Conservation (phyloP, 1,140 invertebrate genomes). For the Plectrocnemia conspersa region DNA sequence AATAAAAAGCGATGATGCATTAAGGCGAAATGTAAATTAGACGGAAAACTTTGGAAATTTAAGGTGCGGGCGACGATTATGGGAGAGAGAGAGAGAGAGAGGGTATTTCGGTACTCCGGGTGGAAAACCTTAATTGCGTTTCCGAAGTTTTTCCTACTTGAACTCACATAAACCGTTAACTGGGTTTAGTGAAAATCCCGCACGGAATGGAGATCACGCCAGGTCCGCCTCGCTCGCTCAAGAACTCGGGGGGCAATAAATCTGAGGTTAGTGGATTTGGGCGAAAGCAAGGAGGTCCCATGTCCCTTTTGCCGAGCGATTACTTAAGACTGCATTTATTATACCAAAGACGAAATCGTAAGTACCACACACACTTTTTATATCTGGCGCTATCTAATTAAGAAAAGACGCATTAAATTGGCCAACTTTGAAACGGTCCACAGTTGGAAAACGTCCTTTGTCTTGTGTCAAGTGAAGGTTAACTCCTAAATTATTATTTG, state of each 20-base stretch:
- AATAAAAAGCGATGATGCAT: neutral
- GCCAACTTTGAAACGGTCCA: too few species aligned
- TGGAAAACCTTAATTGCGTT: constrained; percentile 23
- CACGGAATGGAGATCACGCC: constrained; percentile 18
- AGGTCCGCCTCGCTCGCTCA: constrained; percentile 9
- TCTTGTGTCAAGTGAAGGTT: too few species aligned
- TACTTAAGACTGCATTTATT: constrained; percentile 34
- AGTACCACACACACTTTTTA: too few species aligned
- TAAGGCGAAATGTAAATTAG: neutral
- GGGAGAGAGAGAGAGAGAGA: too few species aligned
- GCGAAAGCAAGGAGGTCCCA: constrained; percentile 20
- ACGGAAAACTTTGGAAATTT: constrained; percentile 3
- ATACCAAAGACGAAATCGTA: constrained; percentile 13
- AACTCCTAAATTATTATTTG: too few species aligned
- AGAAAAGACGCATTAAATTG: too few species aligned
- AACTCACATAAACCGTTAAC: constrained; percentile 24
- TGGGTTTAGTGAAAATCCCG: constrained; percentile 24
- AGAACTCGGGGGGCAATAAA: constrained; percentile 27
- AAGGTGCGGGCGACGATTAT: constrained; percentile 4
- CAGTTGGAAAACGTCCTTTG: too few species aligned
- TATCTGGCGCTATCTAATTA: too few species aligned
- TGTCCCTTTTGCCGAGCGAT: constrained; percentile 25
- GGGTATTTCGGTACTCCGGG: neutral
- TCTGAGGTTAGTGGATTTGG: constrained; percentile 28
- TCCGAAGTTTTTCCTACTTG: constrained; percentile 25